Evolutionary conservation across 2,888 invertebrate species (phyloP).

Genomic region (Atethmia centrago): DNA sequence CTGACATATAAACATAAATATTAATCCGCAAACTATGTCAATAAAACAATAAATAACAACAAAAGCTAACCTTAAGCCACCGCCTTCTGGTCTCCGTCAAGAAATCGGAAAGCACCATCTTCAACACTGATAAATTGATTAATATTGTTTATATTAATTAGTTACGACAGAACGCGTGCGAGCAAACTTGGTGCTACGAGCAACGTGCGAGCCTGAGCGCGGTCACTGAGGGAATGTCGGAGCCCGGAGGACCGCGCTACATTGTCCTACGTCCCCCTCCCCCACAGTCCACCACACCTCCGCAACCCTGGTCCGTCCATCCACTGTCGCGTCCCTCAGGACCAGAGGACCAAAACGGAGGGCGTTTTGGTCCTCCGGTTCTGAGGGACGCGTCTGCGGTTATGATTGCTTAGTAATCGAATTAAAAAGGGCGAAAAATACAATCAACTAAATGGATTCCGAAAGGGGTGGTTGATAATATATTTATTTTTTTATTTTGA

Average conservation of each 20-base stretch:
- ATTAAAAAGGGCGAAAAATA: conserved; percentile 65
- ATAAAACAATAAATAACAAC: conserved; percentile 4
- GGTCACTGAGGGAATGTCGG: conserved; percentile 75
- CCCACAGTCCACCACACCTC: conserved; percentile 40
- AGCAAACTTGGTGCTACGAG: conserved; percentile 44
- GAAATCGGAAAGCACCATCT: conserved; percentile 87
- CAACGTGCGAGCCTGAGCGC: conserved; percentile 69
- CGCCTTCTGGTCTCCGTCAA: conserved; percentile 86
- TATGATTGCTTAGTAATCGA: conserved; percentile 69
- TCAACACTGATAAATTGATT: conserved; percentile 42
- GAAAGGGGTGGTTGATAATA: conserved; percentile 55
- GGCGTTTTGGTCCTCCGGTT: conserved; percentile 25
- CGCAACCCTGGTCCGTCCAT: conserved; percentile 21
- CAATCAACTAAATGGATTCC: conserved; percentile 63
- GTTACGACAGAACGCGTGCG: conserved; percentile 60
- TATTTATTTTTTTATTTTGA: conserved; percentile 31
- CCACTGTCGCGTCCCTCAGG: conserved; percentile 8
- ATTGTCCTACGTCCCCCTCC: conserved; percentile 59
- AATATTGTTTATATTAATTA: conserved; percentile 41
- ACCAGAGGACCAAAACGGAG: too few species aligned
- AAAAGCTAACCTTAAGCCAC: conserved; percentile 83
- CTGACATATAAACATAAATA: conserved; percentile 14
- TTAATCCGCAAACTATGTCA: conserved; percentile 1
- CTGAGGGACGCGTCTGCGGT: conserved; percentile 51
- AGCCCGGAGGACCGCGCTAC: conserved; percentile 63